phyloP scores from a whole-genome alignment of 2,113 vertebrate genomes.

The Ictidomys tridecemlineatus region DNA sequence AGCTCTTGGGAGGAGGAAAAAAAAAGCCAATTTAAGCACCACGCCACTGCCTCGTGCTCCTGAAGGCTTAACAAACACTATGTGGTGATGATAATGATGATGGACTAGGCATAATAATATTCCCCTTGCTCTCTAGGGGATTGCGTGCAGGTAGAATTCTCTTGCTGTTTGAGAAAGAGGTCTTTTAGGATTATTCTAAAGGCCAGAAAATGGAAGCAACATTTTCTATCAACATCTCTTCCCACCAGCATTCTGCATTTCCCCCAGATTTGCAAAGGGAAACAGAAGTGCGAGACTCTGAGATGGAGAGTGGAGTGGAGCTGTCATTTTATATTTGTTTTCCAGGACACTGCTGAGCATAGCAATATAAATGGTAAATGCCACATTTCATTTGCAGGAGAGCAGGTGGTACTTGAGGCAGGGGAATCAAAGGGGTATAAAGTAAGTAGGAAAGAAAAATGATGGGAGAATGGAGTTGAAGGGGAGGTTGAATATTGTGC shows the following conservation, averaged over 20 bases:
- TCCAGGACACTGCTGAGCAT: slow-evolving; percentile 64
- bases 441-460: neutral
- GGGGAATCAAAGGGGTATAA: slow-evolving; percentile 20
- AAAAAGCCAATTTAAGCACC: slow-evolving; percentile 51
- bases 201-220: slow-evolving; percentile 43
- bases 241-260: slow-evolving; percentile 62
- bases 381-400: slow-evolving; percentile 54
- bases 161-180: neutral
- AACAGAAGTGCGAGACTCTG: slow-evolving; percentile 69
- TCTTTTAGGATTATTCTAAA: slow-evolving; percentile 32
- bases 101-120: slow-evolving; percentile 52
- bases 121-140: neutral
- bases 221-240: slow-evolving; percentile 52
- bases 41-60: slow-evolving; percentile 33
- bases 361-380: slow-evolving; percentile 66
- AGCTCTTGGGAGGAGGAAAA: slow-evolving; percentile 59
- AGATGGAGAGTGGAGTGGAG: slow-evolving; percentile 36
- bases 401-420: slow-evolving; percentile 44
- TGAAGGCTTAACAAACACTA: slow-evolving; percentile 61
- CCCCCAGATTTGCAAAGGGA: slow-evolving; percentile 53
- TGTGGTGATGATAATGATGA: slow-evolving; percentile 67
- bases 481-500: neutral
- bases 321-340: slow-evolving; percentile 73
- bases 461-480: neutral
- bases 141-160: neutral